Percentiles rank a stretch among this genome's conserved stretches.
phyloP scores from a whole-genome alignment of 2,888 invertebrate species.

The Drosophila neoperkinsi region DNA sequence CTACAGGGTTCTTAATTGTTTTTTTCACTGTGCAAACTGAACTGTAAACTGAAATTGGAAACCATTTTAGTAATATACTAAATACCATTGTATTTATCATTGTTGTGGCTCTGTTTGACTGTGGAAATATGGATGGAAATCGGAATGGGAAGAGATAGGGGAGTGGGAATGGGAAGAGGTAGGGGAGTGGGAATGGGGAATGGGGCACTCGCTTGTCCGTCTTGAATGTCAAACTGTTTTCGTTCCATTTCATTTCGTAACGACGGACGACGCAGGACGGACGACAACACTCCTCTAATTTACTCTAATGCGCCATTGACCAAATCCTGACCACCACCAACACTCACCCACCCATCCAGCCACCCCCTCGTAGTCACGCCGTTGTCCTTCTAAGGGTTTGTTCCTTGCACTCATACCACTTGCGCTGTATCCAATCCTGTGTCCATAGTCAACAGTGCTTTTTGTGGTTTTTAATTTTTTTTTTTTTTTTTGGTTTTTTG shows the following conservation, averaged over 20 bases:
- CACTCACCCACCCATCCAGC: not conserved
- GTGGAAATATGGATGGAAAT: not conserved
- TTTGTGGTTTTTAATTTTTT: conserved; percentile 9
- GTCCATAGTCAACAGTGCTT: conserved; percentile 39
- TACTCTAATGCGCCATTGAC: conserved; percentile 49
- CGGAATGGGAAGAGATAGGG: not conserved
- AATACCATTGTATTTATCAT: not conserved
- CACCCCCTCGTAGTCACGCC: not conserved
- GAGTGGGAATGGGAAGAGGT: not conserved
- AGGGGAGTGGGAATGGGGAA: not conserved
- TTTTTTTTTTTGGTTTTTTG: not conserved
- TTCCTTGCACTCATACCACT: not conserved
- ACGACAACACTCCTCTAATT: conserved; percentile 59
- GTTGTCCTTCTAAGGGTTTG: not conserved
- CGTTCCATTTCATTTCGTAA: conserved; percentile 22
- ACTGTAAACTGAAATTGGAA: not conserved
- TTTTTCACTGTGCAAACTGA: not conserved
- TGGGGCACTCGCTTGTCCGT: conserved; percentile 15
- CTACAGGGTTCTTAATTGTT: not conserved
- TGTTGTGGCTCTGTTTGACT: not conserved
- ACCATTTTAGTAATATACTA: not conserved
- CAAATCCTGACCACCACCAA: not conserved
- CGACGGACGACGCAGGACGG: conserved; percentile 7
- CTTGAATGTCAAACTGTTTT: conserved; percentile 11
- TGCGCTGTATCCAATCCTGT: not conserved